Percentiles rank a stretch among this genome's conserved stretches.
Conservation (phyloP, 2,888 invertebrate genomes). For the Eupithecia insigniata region DNA sequence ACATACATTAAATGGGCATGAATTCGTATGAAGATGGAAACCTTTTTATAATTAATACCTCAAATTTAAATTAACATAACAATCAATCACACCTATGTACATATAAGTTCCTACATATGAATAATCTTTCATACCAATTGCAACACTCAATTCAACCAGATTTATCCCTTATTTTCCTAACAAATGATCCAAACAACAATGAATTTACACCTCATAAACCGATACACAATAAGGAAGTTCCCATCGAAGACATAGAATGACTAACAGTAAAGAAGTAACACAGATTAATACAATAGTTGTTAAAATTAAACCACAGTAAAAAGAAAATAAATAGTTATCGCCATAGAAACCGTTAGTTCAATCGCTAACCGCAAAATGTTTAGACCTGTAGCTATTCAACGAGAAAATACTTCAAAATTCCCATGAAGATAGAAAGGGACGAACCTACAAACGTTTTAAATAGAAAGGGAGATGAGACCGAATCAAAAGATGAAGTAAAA, state of each 20-base stretch:
- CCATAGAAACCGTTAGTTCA: slow-evolving; percentile 36
- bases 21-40: not conserved
- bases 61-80: not conserved
- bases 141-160: slow-evolving; percentile 23
- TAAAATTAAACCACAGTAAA: slow-evolving; percentile 7
- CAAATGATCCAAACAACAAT: slow-evolving; percentile 42
- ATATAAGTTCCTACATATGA: not conserved
- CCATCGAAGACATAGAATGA: slow-evolving; percentile 17
- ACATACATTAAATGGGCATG: not conserved
- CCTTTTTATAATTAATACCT: not conserved
- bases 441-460: slow-evolving; percentile 6
- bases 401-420: slow-evolving; percentile 73
- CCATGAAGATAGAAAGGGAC: slow-evolving; percentile 55
- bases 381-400: slow-evolving; percentile 59
- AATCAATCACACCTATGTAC: not conserved
- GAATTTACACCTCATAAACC: slow-evolving; percentile 43
- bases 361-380: slow-evolving; percentile 35
- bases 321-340: slow-evolving; percentile 13
- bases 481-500: slow-evolving; percentile 25
- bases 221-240: slow-evolving; percentile 41
- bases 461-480: slow-evolving; percentile 23
- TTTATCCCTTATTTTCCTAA: slow-evolving; percentile 27
- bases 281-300: slow-evolving; percentile 14
- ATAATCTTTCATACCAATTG: not conserved
- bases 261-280: slow-evolving; percentile 9